These are phyloP conservation scores for Spheniscus humboldti DNA, from an alignment of 2,797 vertebrate species.

Conservation along the genomic window DNA sequence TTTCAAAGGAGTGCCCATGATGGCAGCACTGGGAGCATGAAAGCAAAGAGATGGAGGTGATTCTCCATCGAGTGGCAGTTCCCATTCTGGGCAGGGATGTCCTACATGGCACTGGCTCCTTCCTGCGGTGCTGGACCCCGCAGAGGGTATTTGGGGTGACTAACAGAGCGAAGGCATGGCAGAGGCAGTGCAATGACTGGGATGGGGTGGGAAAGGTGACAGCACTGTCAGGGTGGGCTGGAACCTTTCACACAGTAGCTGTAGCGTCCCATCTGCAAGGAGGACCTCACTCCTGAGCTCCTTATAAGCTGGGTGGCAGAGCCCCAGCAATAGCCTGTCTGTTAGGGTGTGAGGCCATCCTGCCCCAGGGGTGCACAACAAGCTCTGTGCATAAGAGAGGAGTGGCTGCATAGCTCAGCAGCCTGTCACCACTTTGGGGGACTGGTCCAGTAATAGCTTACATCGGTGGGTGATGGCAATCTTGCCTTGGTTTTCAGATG, in stretches of 20 bases:
- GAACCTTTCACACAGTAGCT: background rate
- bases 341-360: background rate
- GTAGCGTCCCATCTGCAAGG: background rate
- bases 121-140: background rate
- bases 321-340: too few relatives aligned
- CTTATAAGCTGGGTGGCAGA: background rate
- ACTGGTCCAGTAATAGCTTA: background rate
- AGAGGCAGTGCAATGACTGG: background rate
- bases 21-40: background rate
- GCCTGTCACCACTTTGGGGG: background rate
- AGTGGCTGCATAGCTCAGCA: background rate
- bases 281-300: background rate
- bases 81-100: background rate
- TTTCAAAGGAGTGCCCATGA: background rate
- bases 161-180: rapidly evolving
- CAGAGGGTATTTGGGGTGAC: background rate
- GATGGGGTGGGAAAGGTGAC: background rate
- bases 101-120: background rate
- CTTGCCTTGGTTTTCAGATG: background rate
- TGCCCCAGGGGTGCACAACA: background rate
- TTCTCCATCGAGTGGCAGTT: background rate
- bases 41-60: background rate
- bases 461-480: background rate
- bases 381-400: background rate
- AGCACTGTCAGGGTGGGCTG: background rate